These are phyloP conservation scores for Virgularia gustaviana DNA, from an alignment of 92 coral and sea anemone genomes.

Conservation along the genomic window DNA sequence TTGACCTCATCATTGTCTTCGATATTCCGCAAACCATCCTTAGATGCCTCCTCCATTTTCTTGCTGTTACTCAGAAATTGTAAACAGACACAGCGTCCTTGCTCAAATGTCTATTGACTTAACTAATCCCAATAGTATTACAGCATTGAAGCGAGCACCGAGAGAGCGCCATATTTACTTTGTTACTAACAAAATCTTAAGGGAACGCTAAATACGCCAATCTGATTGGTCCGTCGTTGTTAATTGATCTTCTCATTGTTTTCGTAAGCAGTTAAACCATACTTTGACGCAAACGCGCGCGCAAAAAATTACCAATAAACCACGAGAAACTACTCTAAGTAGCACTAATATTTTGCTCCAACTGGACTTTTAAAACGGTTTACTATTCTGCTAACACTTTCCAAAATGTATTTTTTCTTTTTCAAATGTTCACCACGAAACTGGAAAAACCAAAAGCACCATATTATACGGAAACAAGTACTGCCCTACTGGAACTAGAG, in stretches of 20 bases:
- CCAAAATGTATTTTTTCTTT: too few species aligned
- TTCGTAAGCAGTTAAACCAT: slow-evolving; percentile 5
- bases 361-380: too few species aligned
- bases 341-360: too few species aligned
- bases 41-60: neutral
- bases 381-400: too few species aligned
- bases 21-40: neutral
- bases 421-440: too few species aligned
- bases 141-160: too few species aligned
- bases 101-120: neutral
- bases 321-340: too few species aligned
- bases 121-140: slow-evolving; percentile 8
- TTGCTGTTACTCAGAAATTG: neutral
- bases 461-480: too few species aligned
- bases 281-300: too few species aligned
- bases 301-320: too few species aligned
- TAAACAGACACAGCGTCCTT: slow-evolving; percentile 10
- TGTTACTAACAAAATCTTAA: slow-evolving; percentile 8
- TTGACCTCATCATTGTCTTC: slow-evolving; percentile 13
- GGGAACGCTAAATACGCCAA: slow-evolving; percentile 26
- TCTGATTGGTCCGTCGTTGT: slow-evolving; percentile 3
- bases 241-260: slow-evolving; percentile 13
- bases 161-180: too few species aligned
- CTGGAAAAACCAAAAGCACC: too few species aligned
- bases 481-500: neutral